Base-by-base conservation (phyloP, 2,797 vertebrate genomes). In the Sylvia borin region DNA sequence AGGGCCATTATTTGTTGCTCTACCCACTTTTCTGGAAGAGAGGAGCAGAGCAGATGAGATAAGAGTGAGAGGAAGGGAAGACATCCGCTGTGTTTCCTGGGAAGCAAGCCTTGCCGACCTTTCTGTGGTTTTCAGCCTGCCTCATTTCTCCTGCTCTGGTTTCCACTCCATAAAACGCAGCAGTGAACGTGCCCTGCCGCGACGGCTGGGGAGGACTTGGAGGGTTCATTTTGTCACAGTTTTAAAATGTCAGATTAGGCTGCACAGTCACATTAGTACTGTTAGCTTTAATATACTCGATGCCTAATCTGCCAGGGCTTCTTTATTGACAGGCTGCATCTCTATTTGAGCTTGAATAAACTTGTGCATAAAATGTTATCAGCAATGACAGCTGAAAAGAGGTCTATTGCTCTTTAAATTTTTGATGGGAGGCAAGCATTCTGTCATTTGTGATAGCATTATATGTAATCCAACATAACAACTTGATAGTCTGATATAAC, bases 401-500 rank as follows among this genome's bases (percentile, higher is more conserved):
- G 82, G 80, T 91, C 62, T 97, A 85, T 92, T 94, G 96, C 89
- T 96, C 95, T 96, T 96, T 94, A 96, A 95, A 96, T 93, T 97
- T 97, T 94, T 97, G 93, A 93, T 88, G 88, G 96, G 84, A 97
- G 83, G 80, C 70, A 91, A 97, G 94, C 88, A 77, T 86, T 93
- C 91, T 94, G 91, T 94, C 91, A 93, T 91, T 95, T 91, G 95
- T 74, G 81, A 92, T 87, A 90, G 92, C 87, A 95, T 97, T 95
- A 88, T 83, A 61, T 94, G 61, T 97, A 96, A 96, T 92, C 85
- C 88, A 95, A 93, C 93, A 70, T 76, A 95, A 92, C 92, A 93
- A 94, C 51, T 92, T 97, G 94, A 96, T 97, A 93, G 95, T 88
- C 92, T 97, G 97, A 95, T 96, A 94, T 21, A 96, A 91, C 93